Conservation (phyloP, 2,797 vertebrate genomes). For the Florisuga fusca region DNA sequence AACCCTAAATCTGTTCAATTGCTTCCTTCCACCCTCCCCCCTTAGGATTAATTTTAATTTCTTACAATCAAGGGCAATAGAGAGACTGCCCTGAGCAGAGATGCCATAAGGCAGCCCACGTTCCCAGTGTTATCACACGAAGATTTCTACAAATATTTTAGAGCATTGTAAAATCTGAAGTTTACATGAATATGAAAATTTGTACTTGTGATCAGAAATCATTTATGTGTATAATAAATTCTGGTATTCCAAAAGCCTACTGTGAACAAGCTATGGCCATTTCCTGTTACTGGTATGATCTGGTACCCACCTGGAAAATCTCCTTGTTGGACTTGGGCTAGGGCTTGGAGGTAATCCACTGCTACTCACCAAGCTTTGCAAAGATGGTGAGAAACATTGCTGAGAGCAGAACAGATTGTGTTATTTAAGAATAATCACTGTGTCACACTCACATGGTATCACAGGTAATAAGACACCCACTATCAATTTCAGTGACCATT, state of each 20-base stretch:
- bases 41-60: background rate
- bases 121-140: background rate
- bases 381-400: constrained; percentile 93
- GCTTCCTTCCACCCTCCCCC: no score
- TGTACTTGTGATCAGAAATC: background rate
- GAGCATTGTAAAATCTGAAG: background rate
- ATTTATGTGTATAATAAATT: background rate
- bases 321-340: constrained; percentile 87
- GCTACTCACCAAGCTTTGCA: constrained; percentile 91
- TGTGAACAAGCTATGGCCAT: background rate
- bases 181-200: background rate
- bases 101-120: background rate
- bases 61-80: background rate
- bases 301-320: constrained; percentile 83
- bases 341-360: constrained; percentile 89
- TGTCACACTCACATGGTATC: background rate
- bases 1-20: background rate
- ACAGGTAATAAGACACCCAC: background rate
- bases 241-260: background rate
- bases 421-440: background rate
- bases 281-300: background rate
- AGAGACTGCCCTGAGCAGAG: background rate
- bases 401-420: constrained; percentile 49
- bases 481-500: background rate
- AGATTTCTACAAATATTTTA: background rate